phyloP scores from a whole-genome alignment of 1,140 invertebrate genomes.

The Caligus rogercresseyi region DNA sequence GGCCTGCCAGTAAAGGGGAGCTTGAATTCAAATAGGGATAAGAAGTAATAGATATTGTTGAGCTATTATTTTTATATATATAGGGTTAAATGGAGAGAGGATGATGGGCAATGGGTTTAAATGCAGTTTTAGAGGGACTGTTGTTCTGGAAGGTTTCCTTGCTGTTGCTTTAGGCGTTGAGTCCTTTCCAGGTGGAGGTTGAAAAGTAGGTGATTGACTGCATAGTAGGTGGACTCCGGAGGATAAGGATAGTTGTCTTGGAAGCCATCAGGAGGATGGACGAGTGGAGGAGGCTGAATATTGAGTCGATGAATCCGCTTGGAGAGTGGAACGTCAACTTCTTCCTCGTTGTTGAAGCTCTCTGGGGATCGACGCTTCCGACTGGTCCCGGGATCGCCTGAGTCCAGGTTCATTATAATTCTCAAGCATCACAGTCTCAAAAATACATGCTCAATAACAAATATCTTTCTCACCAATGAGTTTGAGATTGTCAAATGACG shows the following conservation, averaged over 20 bases:
- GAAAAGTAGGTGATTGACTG: neutral
- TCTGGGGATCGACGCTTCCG: neutral
- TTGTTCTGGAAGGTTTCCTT: no score
- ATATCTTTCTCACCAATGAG: no score
- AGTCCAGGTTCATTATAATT: neutral
- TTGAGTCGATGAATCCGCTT: neutral
- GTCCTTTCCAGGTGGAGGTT: neutral
- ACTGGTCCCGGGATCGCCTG: neutral
- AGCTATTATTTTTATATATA: no score
- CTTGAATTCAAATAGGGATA: no score
- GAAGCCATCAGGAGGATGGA: neutral
- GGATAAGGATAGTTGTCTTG: neutral
- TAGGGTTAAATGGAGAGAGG: no score
- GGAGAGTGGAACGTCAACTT: neutral
- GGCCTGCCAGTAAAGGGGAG: no score
- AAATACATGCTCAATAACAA: no score
- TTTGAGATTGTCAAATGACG: no score
- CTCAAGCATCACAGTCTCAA: no score
- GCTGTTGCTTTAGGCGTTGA: neutral
- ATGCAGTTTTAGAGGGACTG: no score
- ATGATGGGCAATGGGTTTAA: no score
- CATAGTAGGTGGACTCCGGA: neutral
- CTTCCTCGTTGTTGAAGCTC: neutral
- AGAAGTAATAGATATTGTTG: no score
- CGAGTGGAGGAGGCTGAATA: neutral